Base-by-base conservation (phyloP, 2,888 invertebrate genomes). In the Anarsia innoxiella region DNA sequence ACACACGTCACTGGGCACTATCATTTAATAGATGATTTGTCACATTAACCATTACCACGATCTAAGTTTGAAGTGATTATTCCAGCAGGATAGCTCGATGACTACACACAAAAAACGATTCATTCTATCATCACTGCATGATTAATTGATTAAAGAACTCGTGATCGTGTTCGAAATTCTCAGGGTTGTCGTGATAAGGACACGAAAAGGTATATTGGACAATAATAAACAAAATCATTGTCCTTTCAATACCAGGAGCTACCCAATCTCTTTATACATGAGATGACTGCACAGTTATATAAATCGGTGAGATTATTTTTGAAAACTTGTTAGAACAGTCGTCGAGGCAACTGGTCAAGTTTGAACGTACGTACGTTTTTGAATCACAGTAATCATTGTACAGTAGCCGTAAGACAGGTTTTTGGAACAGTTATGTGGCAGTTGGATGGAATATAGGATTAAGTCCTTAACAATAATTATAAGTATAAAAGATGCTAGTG, bases 391-490 rank as follows among this genome's bases (percentile, higher is more conserved):
- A 56, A 66, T 67, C 59, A 61, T 42, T 42, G 44, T 45, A 49
- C 49, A 44, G 44, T 30, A 41, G 38, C 19, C 44, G 42, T 39
- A 40, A 40, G 55, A 64, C 65, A 39, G 54, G 64, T 64, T 64
- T 46, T 41, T 38, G 38, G 44, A 59, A 66, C 67, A 66, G 67
- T 70, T 69, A 65, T 48, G 53, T 56, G 44, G 50, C 40, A 39
- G 49, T 46, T 48, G 51, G 39, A n/a, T n/a, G n/a, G n/a, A 56
- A 55, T 53, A 59, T 60, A 57, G 56, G 64, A 69, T 72, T 70
- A 71, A 69, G 62, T 61, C 56, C 56, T 72, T 66, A 62, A 63
- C 63, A 59, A 67, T 63, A 70, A 68, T 68, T 67, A 68, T 58
- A 56, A 61, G 49, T 51, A 51, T 49, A 57, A 26, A 39, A 36